Conservation (phyloP, 2,888 invertebrate species). For the Ennomos quercinarius region DNA sequence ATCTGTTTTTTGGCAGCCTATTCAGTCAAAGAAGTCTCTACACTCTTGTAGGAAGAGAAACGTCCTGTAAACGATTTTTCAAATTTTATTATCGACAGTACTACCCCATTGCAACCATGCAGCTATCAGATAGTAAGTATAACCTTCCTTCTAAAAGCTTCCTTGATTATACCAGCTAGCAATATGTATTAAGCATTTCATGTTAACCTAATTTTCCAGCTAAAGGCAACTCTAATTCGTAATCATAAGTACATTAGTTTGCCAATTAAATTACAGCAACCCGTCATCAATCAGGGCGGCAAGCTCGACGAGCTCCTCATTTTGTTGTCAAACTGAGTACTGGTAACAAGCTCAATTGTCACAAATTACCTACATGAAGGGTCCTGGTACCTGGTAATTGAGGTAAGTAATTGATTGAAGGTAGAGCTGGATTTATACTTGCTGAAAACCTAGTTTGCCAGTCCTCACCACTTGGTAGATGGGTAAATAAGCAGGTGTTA, state of each 20-base stretch:
- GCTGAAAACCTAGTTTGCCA: not conserved
- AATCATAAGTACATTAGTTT: constrained; percentile 35
- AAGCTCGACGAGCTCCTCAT: constrained; percentile 38
- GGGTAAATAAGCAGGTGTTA: too few relatives aligned
- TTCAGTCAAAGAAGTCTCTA: too few relatives aligned
- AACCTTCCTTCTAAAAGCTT: too few relatives aligned
- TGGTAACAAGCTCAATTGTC: constrained; percentile 28
- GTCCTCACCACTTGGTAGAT: too few relatives aligned
- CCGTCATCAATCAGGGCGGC: constrained; percentile 52
- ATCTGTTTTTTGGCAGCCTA: too few relatives aligned
- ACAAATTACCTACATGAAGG: constrained; percentile 26
- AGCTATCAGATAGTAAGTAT: too few relatives aligned
- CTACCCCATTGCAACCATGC: too few relatives aligned
- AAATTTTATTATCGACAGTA: too few relatives aligned
- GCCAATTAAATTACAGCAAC: constrained; percentile 46
- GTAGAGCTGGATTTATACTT: not conserved
- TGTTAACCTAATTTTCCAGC: not conserved
- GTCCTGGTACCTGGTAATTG: constrained; percentile 4
- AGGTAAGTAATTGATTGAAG: constrained; percentile 5
- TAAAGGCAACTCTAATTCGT: constrained; percentile 20
- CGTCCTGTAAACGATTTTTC: too few relatives aligned
- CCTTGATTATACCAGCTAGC: too few relatives aligned
- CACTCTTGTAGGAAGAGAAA: too few relatives aligned
- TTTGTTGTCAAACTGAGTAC: constrained; percentile 45
- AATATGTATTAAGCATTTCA: too few relatives aligned